A percentile compares a stretch with the other conserved stretches of the same genome.
These are phyloP conservation scores for Drosophila dives DNA, from an alignment of 2,888 invertebrate species.

Conservation along the genomic window DNA sequence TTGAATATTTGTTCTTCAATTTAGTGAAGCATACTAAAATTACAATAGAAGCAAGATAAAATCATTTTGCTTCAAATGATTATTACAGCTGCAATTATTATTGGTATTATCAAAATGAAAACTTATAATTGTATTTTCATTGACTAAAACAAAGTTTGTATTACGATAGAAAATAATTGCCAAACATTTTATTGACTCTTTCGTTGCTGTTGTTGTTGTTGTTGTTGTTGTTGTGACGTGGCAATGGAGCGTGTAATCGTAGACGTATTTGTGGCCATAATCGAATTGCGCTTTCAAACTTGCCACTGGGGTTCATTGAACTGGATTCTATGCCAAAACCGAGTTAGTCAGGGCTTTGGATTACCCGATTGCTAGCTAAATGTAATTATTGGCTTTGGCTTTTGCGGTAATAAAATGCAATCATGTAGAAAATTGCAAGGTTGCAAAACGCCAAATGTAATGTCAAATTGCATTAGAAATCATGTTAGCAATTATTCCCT, in stretches of 20 bases:
- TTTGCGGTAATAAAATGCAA: constrained; percentile 64
- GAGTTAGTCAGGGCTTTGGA: constrained; percentile 47
- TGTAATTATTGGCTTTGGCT: constrained; percentile 50
- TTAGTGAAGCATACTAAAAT: background rate
- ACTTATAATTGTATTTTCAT: constrained; percentile 10
- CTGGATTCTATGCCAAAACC: constrained; percentile 54
- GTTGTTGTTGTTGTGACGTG: constrained; percentile 30
- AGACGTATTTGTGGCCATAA: constrained; percentile 44
- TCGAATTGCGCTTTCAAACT: constrained; percentile 53
- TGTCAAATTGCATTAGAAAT: constrained; percentile 24
- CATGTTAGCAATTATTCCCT: constrained; percentile 11
- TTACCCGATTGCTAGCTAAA: constrained; percentile 44
- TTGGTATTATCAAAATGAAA: constrained; percentile 7
- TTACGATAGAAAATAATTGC: constrained; percentile 15
- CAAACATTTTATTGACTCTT: constrained; percentile 22
- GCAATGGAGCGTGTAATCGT: constrained; percentile 49
- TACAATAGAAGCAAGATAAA: background rate
- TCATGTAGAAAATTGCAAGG: constrained; percentile 71
- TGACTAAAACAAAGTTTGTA: constrained; percentile 16
- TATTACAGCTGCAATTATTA: background rate
- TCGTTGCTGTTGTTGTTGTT: constrained; percentile 8
- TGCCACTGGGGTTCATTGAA: constrained; percentile 56
- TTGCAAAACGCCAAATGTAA: constrained; percentile 54
- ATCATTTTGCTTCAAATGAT: background rate
- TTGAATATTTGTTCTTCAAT: background rate